These are phyloP conservation scores for Tiliacea aurago DNA, from an alignment of 2,888 invertebrate species.

Conservation along the genomic window DNA sequence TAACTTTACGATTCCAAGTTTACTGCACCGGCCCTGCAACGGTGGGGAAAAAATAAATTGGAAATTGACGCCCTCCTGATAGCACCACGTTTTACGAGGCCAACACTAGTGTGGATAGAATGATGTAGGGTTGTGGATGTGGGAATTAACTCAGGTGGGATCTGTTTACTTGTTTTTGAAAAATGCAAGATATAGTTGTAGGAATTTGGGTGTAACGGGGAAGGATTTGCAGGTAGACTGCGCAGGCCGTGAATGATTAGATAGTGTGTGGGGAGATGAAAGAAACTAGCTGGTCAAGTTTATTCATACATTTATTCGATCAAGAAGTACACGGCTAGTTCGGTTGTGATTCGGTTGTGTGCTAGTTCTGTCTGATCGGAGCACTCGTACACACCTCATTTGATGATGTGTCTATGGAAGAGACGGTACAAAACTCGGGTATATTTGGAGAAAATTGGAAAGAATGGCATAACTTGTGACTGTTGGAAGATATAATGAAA, in stretches of 20 bases:
- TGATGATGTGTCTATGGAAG: not conserved
- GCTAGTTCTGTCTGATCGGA: not conserved
- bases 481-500: not conserved
- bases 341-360: too few relatives aligned
- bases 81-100: slow-evolving; percentile 62
- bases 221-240: not conserved
- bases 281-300: not conserved
- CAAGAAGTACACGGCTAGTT: not conserved
- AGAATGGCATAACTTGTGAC: not conserved
- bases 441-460: not conserved
- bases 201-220: not conserved
- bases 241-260: not conserved
- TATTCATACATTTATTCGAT: too few relatives aligned
- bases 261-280: not conserved
- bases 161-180: not conserved
- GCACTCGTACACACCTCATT: not conserved
- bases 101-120: slow-evolving; percentile 54
- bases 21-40: slow-evolving; percentile 87
- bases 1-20: slow-evolving; percentile 87
- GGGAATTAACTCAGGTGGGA: slow-evolving; percentile 34
- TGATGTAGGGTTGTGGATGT: slow-evolving; percentile 53
- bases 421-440: not conserved
- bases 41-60: slow-evolving; percentile 90
- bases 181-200: not conserved
- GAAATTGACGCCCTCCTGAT: slow-evolving; percentile 84